Evolutionary conservation across 2,888 invertebrate species (phyloP), one percentile per base, ranked within the genome.

Genomic region (Drosophila crucigera): DNA sequence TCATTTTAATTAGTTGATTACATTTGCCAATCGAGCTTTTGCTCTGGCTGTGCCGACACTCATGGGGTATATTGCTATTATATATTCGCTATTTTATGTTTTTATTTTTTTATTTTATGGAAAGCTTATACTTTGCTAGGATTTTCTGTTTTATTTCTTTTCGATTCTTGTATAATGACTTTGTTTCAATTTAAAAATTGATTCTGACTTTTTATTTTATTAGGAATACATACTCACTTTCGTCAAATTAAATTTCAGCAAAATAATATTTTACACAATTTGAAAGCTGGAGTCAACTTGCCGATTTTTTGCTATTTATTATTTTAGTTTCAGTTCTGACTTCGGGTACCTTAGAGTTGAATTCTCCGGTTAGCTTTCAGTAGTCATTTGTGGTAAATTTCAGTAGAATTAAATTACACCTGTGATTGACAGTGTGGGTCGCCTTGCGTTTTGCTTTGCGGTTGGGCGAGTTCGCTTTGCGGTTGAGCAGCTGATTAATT

Each of bases 1-100:
- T 14, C 55, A 61, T 76, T 72, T 76, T 61, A 80, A 78, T 78
- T 80, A 76, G 66, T 58, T 76, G 72, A 80, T 78, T 80, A 72
- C 49, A 35, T 73, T 53, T 30, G 54, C 33, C 31, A 28, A 28
- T 11, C 14, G 10, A 59, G 49, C 2, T 9, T 14, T 14, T 10
- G 16, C 43, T 47, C 16, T 11, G 19, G 0, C 4, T n/a, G 39
- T 65, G 49, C n/a, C 22, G 0, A 2, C 22, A 39, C 52, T 11
- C 3, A 41, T 35, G 35, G 60, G 73, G 73, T 35, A 58, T 73
- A 56, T 68, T 25, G 0, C 2, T 14, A 41, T 35, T 54, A 50
- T 37, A 6, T 33, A 28, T 52, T 30, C 3, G 2, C 11, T 31
- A 19, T 16, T 1, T 53, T 53, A 7, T 6, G 7, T 0, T 1